Base-by-base conservation (phyloP, 2,797 vertebrate species). In the Artibeus jamaicensis region DNA sequence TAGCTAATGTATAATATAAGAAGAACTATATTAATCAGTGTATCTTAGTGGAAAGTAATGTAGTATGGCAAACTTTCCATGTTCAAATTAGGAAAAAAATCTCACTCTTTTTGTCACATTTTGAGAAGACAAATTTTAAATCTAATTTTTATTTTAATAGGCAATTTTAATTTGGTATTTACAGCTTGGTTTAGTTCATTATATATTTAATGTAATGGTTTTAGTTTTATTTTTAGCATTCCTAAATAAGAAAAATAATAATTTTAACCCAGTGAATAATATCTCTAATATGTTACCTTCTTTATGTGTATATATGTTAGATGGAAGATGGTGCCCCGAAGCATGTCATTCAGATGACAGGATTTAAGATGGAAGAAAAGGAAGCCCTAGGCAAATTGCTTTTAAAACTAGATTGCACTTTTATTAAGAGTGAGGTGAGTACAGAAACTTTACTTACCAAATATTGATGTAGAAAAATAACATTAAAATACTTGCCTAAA, bases 301-400 rank as follows among this genome's bases (percentile, higher is more conserved):
- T 94, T 68, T 93, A 8, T 96, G 11, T 97, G 78, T 95, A 7
- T 89, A 9, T 89, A 21, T 94, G 53, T 91, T 95, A 98, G 98
- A 98, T 98, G 98, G 97, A 96, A 74, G 76, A 87, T 24, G 48
- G 2, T 14, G 0, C 42, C 29, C 89, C 95, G 82, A 97, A 98
- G 39, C 97, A 82, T 48, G 78, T 98, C 91, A 97, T 99, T 91
- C 99, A 99, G 3, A 85, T 99, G 77, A 99, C 98, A 24, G 98
- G 99, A 67, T 99, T 99, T 98, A 98, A 96, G 59, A 94, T 97
- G 39, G 32, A 82, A 53, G 99, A 99, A 93, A 99, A 98, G 32
- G 82, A 70, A 73, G 89, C 82, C 0, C 90, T 99, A 3, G 83
- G 95, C 24, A 71, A 97, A 84, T 79, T 97, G 4, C 95, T 99